Evolutionary conservation across 1,140 invertebrate genomes (phyloP).

Genomic region (Dufourea novaeangliae): DNA sequence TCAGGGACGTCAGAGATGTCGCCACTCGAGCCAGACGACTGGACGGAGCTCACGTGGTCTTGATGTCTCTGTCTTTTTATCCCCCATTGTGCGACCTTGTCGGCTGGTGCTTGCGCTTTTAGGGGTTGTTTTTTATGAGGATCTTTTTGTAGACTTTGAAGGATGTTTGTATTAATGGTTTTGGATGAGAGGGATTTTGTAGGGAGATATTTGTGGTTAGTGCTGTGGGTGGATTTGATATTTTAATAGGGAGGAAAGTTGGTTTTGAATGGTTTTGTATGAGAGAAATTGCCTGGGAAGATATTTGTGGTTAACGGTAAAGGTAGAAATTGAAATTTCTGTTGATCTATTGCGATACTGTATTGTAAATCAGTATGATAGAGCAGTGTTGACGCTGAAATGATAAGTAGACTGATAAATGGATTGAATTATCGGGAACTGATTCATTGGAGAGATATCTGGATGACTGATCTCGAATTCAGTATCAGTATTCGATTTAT

Average conservation of each 20-base stretch:
- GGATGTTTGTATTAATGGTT: too few relatives aligned
- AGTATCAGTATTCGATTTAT: neutral
- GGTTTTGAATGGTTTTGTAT: too few relatives aligned
- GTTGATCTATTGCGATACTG: neutral
- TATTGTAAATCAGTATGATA: neutral
- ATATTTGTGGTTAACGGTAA: too few relatives aligned
- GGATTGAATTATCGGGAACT: neutral
- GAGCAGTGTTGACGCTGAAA: neutral
- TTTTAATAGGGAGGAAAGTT: too few relatives aligned
- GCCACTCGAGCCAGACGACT: slow-evolving; percentile 20
- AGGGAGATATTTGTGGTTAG: too few relatives aligned
- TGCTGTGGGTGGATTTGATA: too few relatives aligned
- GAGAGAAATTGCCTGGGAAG: too few relatives aligned
- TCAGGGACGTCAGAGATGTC: slow-evolving; percentile 45
- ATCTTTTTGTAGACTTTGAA: too few relatives aligned
- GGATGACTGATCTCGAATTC: neutral
- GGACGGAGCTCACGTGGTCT: slow-evolving; percentile 28
- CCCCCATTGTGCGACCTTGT: neutral
- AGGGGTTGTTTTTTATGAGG: neutral
- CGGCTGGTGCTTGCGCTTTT: neutral
- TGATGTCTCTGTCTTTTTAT: slow-evolving; percentile 3
- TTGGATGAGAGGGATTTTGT: too few relatives aligned
- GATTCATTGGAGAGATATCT: neutral
- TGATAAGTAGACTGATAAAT: neutral
- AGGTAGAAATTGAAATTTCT: too few relatives aligned